These are phyloP conservation scores for Andrena praecox DNA, from an alignment of 2,888 invertebrate species.

Conservation along the genomic window DNA sequence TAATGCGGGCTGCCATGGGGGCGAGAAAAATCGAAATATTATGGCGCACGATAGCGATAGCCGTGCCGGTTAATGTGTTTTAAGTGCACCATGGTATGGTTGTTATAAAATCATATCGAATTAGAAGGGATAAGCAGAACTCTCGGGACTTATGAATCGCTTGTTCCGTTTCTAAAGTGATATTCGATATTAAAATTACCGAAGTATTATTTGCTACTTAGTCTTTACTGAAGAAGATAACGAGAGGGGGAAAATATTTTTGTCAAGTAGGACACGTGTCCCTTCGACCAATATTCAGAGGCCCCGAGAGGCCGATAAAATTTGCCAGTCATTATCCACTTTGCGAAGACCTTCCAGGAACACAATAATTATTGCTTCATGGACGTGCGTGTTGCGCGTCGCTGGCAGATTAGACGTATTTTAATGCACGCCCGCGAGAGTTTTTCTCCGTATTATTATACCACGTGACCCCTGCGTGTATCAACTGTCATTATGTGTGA, in stretches of 20 bases:
- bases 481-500: constrained; percentile 65
- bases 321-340: constrained; percentile 51
- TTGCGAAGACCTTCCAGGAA: constrained; percentile 51
- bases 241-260: constrained; percentile 8
- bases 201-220: no score
- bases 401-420: constrained; percentile 43
- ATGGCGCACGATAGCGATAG: background rate
- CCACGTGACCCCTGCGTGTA: constrained; percentile 48
- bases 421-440: constrained; percentile 44
- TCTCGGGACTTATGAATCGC: background rate
- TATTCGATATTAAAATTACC: no score
- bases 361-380: constrained; percentile 58
- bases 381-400: constrained; percentile 40
- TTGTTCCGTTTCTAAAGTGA: no score
- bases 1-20: background rate
- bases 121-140: background rate
- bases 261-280: background rate
- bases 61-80: background rate
- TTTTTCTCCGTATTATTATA: constrained; percentile 45
- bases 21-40: constrained; percentile 19
- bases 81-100: background rate
- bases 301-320: constrained; percentile 31
- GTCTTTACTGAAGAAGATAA: background rate
- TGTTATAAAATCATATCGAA: constrained; percentile 6
- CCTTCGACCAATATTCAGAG: background rate